A percentile compares a stretch with the other conserved stretches of the same genome.
Evolutionary conservation across 1,140 invertebrate genomes (phyloP).

Genomic region (Drosophila pseudoobscura): DNA sequence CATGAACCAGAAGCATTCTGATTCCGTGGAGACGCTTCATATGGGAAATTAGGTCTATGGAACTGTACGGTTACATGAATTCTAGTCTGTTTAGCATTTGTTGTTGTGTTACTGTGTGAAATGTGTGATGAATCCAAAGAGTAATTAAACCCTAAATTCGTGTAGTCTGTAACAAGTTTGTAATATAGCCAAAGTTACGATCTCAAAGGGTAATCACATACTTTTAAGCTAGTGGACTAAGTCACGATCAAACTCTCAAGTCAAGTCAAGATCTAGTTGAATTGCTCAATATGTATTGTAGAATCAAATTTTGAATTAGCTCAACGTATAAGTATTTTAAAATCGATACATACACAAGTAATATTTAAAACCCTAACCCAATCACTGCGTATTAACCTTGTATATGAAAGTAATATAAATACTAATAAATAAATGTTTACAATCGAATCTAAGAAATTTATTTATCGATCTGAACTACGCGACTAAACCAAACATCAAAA

Average conservation of each 20-base stretch:
- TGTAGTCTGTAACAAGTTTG: constrained; percentile 31
- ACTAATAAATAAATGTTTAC: constrained; percentile 69
- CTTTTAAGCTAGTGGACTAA: constrained; percentile 32
- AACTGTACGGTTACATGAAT: background rate
- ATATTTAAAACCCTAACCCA: constrained; percentile 30
- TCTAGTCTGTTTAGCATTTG: constrained; percentile 45
- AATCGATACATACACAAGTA: constrained; percentile 21
- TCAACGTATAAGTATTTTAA: constrained; percentile 46
- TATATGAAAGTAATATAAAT: constrained; percentile 44
- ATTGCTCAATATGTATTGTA: constrained; percentile 42
- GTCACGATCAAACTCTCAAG: constrained; percentile 29
- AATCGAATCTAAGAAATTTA: constrained; percentile 33
- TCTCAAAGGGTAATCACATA: constrained; percentile 49
- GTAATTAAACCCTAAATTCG: background rate
- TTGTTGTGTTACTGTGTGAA: constrained; percentile 64
- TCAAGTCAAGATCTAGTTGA: constrained; percentile 23
- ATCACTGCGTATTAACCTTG: constrained; percentile 28
- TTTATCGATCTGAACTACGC: background rate
- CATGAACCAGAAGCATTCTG: constrained; percentile 77
- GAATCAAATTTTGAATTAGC: constrained; percentile 36
- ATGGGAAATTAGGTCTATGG: constrained; percentile 19
- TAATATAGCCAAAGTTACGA: constrained; percentile 72
- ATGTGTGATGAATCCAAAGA: constrained; percentile 24
- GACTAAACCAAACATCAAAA: background rate
- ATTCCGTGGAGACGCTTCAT: constrained; percentile 45